A percentile compares a stretch with the other conserved stretches of the same genome.
Evolutionary conservation across 2,797 vertebrate genomes (phyloP).

Genomic region (Lycodopsis pacificus): DNA sequence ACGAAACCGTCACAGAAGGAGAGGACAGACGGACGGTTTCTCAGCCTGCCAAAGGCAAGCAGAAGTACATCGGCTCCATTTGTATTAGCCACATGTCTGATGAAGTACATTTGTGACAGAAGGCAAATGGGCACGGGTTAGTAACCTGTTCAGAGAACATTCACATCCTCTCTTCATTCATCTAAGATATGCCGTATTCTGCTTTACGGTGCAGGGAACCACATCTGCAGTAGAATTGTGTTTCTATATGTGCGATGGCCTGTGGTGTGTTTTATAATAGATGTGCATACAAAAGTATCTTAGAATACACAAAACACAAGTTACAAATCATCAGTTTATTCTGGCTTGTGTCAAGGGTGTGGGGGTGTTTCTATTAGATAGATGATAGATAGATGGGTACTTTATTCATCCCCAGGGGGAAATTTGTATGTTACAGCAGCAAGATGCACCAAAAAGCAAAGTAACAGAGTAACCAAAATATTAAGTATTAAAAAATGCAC

Average conservation of each 20-base stretch:
- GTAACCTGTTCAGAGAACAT: slow-evolving; percentile 13
- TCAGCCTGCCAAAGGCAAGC: slow-evolving; percentile 28
- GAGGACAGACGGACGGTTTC: slow-evolving; percentile 28
- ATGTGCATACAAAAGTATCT: not conserved
- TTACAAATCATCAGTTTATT: not conserved
- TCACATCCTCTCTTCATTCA: slow-evolving; percentile 4
- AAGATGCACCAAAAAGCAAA: too few species aligned
- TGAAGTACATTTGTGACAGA: slow-evolving; percentile 14
- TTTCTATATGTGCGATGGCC: not conserved
- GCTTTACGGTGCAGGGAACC: not conserved
- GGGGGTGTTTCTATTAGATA: not conserved
- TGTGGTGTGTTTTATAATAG: not conserved
- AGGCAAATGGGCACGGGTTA: slow-evolving; percentile 5
- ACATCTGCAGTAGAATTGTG: not conserved
- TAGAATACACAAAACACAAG: not conserved
- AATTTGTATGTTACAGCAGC: too few species aligned
- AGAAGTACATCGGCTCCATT: slow-evolving; percentile 20
- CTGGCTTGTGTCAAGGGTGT: not conserved
- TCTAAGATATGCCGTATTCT: not conserved
- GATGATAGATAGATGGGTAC: too few species aligned
- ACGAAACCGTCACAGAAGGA: slow-evolving; percentile 13
- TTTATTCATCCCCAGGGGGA: too few species aligned
- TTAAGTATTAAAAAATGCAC: too few species aligned
- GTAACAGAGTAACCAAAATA: too few species aligned
- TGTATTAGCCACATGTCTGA: slow-evolving; percentile 24